These are phyloP conservation scores for Oxyruncus cristatus DNA, from an alignment of 2,113 vertebrate species.

Conservation along the genomic window DNA sequence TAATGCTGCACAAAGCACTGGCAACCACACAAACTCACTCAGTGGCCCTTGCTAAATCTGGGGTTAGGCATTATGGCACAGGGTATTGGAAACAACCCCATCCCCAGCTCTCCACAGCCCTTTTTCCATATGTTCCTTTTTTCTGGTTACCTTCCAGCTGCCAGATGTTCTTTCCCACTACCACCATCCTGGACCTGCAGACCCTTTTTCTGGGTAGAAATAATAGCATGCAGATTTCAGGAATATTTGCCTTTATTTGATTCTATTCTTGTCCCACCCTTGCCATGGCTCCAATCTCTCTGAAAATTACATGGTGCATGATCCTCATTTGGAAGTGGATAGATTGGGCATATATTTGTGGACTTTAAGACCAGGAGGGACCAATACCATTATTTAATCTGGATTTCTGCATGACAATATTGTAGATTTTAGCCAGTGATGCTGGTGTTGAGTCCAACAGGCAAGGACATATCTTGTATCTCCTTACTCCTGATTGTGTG, in stretches of 20 bases:
- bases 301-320: neutral
- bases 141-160: slow-evolving; percentile 54
- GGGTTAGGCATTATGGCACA: slow-evolving; percentile 35
- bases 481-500: fast-evolving
- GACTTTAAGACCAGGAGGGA: neutral
- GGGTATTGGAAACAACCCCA: slow-evolving; percentile 48
- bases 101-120: neutral
- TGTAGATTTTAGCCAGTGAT: neutral
- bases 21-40: neutral
- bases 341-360: neutral
- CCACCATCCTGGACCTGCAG: slow-evolving; percentile 55
- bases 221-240: slow-evolving; percentile 57
- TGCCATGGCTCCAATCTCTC: neutral
- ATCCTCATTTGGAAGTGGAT: neutral
- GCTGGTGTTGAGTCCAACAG: neutral
- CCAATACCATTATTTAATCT: neutral
- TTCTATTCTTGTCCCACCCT: slow-evolving; percentile 51
- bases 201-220: slow-evolving; percentile 33
- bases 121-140: slow-evolving; percentile 55
- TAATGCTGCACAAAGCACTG: slow-evolving; percentile 31
- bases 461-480: neutral
- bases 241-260: slow-evolving; percentile 64
- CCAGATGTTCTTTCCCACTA: slow-evolving; percentile 62
- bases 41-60: slow-evolving; percentile 33
- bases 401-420: neutral